phyloP scores from a whole-genome alignment of 2,113 vertebrate species.

The Gasterosteus aculeatus region DNA sequence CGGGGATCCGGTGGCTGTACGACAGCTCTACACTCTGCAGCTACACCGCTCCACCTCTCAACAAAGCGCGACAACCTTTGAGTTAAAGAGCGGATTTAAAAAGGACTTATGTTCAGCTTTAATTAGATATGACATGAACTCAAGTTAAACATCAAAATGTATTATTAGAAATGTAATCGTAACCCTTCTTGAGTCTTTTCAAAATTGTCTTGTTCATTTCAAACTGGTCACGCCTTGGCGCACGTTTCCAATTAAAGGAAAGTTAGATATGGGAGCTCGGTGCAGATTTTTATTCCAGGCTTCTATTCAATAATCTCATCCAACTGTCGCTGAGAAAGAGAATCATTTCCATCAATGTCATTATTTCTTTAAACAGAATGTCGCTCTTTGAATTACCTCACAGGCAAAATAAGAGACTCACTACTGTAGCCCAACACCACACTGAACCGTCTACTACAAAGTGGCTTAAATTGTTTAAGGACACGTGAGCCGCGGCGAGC shows the following conservation, averaged over 20 bases:
- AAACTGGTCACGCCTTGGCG: no score
- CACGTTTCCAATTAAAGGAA: not conserved
- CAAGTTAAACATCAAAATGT: not conserved
- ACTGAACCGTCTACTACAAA: conserved; percentile 37
- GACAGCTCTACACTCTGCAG: not conserved
- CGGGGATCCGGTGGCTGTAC: conserved; percentile 8
- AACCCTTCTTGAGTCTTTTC: not conserved
- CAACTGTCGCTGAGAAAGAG: not conserved
- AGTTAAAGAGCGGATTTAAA: not conserved
- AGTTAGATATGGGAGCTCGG: not conserved
- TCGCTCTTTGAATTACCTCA: not conserved
- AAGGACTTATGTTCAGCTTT: not conserved
- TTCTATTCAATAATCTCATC: not conserved
- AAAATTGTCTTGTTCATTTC: not conserved
- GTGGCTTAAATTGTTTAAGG: conserved; percentile 43
- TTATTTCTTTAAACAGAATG: not conserved
- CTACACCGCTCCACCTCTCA: not conserved
- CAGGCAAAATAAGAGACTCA: not conserved
- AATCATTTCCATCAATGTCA: not conserved
- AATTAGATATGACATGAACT: not conserved
- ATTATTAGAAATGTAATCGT: not conserved
- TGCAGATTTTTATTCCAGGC: not conserved
- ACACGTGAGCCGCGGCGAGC: conserved; percentile 11
- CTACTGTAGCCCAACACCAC: conserved; percentile 24
- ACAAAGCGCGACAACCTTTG: not conserved